These are phyloP conservation scores for Taenaris catops DNA, from an alignment of 2,888 invertebrate species.

Conservation along the genomic window DNA sequence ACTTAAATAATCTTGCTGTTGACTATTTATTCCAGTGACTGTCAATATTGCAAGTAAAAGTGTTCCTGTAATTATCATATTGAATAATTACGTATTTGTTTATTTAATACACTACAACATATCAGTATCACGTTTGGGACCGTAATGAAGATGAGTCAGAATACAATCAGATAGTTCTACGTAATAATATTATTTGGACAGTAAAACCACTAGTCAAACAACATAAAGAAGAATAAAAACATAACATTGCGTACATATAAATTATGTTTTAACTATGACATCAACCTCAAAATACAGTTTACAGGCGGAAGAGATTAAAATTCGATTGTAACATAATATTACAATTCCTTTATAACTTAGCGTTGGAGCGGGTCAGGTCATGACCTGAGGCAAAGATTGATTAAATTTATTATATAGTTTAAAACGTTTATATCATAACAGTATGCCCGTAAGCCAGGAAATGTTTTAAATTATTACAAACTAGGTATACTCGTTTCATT, in stretches of 20 bases:
- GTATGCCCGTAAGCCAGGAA: too few relatives aligned
- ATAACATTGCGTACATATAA: conserved; percentile 22
- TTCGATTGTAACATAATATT: conserved; percentile 7
- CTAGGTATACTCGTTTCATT: too few relatives aligned
- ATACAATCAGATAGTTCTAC: conserved; percentile 31
- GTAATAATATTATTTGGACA: conserved; percentile 31
- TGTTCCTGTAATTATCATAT: conserved; percentile 29
- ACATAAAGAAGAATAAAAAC: conserved; percentile 33
- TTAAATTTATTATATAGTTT: background rate
- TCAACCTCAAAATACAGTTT: conserved; percentile 32
- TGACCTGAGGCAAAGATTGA: conserved; percentile 7
- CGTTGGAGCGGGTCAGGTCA: conserved; percentile 2
- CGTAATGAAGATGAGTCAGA: conserved; percentile 54
- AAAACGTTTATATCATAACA: too few relatives aligned
- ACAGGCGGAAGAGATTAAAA: conserved; percentile 25
- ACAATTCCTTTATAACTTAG: background rate
- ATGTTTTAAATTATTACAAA: too few relatives aligned
- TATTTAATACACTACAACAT: conserved; percentile 35
- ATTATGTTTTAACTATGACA: conserved; percentile 24
- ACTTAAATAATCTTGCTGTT: conserved; percentile 25
- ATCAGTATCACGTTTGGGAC: conserved; percentile 42
- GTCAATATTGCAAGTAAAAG: conserved; percentile 24
- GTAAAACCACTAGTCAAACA: conserved; percentile 56
- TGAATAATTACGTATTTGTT: conserved; percentile 25
- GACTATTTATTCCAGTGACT: conserved; percentile 25